Evolutionary conservation across 2,888 invertebrate genomes (phyloP), one percentile per base, ranked within the genome.

Genomic region (Agrotis exclamationis): DNA sequence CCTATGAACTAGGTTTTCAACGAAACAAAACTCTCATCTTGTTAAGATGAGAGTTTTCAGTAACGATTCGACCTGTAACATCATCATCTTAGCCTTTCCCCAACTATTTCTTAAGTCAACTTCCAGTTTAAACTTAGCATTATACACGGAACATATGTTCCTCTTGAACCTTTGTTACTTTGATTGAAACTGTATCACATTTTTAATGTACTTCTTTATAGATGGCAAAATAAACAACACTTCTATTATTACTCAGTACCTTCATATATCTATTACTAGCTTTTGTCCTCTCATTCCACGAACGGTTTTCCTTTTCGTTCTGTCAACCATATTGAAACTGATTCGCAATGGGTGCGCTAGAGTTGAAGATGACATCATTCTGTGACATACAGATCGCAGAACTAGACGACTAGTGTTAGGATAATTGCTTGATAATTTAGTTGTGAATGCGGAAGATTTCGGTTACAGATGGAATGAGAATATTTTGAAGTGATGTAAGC

Each of bases 281-380:
- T 67, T 51, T 81, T 62, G 47, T 64, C 28, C n/a, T 65, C 44
- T 60, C 13, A n/a, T 59, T 48, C 47, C 14, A 6, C 24, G 11
- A 71, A 63, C 63, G 45, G 57, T 82, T 82, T 79, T 73, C 68
- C 68, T 63, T 79, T 60, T 33, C 48, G 28, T 53, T 51, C 24
- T 47, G 73, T 64, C 71, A 63, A 78, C 62, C 58, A 63, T 79
- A 71, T 79, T 69, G 74, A 56, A 76, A 73, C 44, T 73, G 39
- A 82, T 73, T 82, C 62, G 74, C 58, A 33, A 78, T 79, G 50
- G 70, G 67, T 83, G 76, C 71, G 72, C 69, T 74, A 69, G 73
- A 72, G 70, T 73, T 24, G 47, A 64, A 44, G 54, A 82, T 79
- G 83, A 83, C 77, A 83, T 83, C 83, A 83, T 57, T 51, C 39